Evolutionary conservation across 2,888 invertebrate species (phyloP).

Genomic region (Kryphioiulus occultus): DNA sequence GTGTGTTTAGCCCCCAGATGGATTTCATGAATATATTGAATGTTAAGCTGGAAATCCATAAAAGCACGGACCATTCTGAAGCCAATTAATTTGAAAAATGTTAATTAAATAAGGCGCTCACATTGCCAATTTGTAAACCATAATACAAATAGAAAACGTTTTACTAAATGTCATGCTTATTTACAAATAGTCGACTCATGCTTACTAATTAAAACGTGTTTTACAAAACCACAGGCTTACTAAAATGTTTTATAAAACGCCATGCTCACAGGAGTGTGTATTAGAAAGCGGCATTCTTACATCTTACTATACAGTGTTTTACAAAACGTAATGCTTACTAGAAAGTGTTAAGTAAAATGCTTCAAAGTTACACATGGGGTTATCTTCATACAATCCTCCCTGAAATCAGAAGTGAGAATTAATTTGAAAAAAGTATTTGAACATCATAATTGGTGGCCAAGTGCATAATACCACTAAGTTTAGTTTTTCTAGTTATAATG

Average conservation of each 20-base stretch:
- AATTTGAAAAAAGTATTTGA: background rate
- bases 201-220: too few relatives aligned
- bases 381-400: conserved; percentile 50
- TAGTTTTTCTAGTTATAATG: too few relatives aligned
- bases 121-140: background rate
- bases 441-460: background rate
- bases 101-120: background rate
- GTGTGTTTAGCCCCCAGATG: conserved; percentile 46
- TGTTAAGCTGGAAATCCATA: conserved; percentile 50
- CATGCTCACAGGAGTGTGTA: too few relatives aligned
- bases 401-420: background rate
- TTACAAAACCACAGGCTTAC: background rate
- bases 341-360: conserved; percentile 49
- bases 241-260: conserved; percentile 48
- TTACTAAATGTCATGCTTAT: too few relatives aligned
- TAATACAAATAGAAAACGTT: too few relatives aligned
- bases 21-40: conserved; percentile 52
- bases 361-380: conserved; percentile 49
- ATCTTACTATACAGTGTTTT: background rate
- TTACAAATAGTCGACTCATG: too few relatives aligned
- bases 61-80: conserved; percentile 51
- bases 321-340: conserved; percentile 15
- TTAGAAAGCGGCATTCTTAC: too few relatives aligned
- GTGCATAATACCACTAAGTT: too few relatives aligned
- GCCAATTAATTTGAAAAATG: background rate